Evolutionary conservation across 2,888 invertebrate species (phyloP).

Genomic region (Ernsta delagoae): DNA sequence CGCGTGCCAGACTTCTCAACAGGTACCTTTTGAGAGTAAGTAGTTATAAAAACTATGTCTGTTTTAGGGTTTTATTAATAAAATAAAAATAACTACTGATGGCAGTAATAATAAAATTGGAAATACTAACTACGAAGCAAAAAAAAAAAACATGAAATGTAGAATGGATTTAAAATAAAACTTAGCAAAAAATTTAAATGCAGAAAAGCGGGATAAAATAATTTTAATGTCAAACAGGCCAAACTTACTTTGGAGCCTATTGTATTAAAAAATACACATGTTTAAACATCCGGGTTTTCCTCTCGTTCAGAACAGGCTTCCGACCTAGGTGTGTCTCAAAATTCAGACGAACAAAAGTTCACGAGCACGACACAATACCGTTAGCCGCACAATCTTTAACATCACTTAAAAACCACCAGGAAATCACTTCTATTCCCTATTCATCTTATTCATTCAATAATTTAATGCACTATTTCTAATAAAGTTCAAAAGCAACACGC

Average conservation of each 20-base stretch:
- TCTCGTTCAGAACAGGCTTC: slow-evolving; percentile 56
- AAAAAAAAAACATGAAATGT: too few species aligned
- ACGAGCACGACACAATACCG: slow-evolving; percentile 65
- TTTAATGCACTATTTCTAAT: slow-evolving; percentile 30
- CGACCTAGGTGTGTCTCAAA: slow-evolving; percentile 68
- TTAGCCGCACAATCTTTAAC: slow-evolving; percentile 58
- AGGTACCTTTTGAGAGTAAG: too few species aligned
- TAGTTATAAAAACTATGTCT: too few species aligned
- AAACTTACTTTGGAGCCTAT: slow-evolving; percentile 44
- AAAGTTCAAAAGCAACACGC: slow-evolving; percentile 39
- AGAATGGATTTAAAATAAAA: too few species aligned
- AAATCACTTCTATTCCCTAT: slow-evolving; percentile 19
- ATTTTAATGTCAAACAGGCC: background rate
- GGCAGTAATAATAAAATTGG: too few species aligned
- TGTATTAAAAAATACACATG: slow-evolving; percentile 59
- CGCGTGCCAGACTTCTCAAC: too few species aligned
- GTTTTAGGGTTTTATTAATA: too few species aligned
- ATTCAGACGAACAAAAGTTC: slow-evolving; percentile 67
- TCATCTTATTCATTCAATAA: slow-evolving; percentile 29
- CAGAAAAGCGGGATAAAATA: background rate
- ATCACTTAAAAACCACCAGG: slow-evolving; percentile 43
- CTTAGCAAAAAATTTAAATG: too few species aligned
- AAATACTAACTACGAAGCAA: too few species aligned
- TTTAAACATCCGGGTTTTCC: slow-evolving; percentile 61
- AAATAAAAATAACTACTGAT: too few species aligned